Conservation (phyloP, 2,113 vertebrate genomes). For the Platanista minor region DNA sequence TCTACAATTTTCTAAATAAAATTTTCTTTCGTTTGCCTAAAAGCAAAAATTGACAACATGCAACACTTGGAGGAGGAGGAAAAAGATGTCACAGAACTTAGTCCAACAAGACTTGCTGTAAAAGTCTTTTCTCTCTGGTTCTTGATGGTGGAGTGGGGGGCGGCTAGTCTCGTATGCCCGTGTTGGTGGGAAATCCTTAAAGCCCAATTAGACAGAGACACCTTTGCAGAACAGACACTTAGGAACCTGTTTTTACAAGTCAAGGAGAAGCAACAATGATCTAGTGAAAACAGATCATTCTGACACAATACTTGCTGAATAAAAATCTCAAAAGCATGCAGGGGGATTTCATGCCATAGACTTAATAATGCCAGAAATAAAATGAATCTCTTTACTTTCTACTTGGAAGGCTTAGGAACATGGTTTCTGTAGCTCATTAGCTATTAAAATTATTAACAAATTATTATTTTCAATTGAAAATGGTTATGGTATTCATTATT, state of each 20-base stretch:
- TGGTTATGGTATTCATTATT: constrained; percentile 48
- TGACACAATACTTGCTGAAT: background rate
- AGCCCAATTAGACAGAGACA: background rate
- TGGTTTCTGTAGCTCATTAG: constrained; percentile 23
- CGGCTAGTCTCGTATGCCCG: accelerated
- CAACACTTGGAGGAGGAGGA: background rate
- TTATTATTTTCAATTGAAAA: constrained; percentile 59
- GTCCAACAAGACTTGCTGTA: background rate
- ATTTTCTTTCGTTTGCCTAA: background rate
- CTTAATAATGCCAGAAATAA: background rate
- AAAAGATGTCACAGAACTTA: background rate
- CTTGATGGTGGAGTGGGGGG: background rate
- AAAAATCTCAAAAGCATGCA: background rate
- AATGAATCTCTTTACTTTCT: background rate
- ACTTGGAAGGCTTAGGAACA: background rate
- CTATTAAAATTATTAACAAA: constrained; percentile 64
- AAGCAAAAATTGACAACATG: background rate
- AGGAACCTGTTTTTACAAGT: background rate
- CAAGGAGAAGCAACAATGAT: background rate
- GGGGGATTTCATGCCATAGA: background rate
- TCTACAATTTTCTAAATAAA: background rate
- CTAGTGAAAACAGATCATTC: background rate
- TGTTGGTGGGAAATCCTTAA: background rate
- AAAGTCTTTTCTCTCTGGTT: background rate
- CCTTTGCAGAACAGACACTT: background rate